Evolutionary conservation across 2,113 vertebrate species (phyloP).

Genomic region (Lutjanus erythropterus): DNA sequence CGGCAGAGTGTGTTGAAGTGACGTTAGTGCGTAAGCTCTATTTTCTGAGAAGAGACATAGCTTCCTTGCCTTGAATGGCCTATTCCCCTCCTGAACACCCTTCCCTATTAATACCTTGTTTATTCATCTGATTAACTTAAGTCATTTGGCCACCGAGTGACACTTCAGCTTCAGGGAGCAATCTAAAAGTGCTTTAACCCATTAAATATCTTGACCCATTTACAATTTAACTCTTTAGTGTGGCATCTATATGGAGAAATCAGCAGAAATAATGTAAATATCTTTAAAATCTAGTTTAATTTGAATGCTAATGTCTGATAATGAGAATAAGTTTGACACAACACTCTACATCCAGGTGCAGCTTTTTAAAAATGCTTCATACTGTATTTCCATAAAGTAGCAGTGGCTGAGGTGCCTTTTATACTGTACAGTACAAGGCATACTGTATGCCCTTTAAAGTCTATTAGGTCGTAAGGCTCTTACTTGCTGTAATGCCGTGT

Average conservation of each 20-base stretch:
- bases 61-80: slow-evolving; percentile 56
- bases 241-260: background rate
- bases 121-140: slow-evolving; percentile 75
- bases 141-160: slow-evolving; percentile 46
- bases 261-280: background rate
- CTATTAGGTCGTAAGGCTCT: slow-evolving; percentile 82
- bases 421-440: slow-evolving; percentile 15
- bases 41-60: slow-evolving; percentile 63
- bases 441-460: slow-evolving; percentile 72
- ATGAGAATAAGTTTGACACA: background rate
- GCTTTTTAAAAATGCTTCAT: background rate
- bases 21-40: slow-evolving; percentile 74
- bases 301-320: background rate
- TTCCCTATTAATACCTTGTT: slow-evolving; percentile 72
- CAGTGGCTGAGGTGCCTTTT: slow-evolving; percentile 4
- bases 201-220: slow-evolving; percentile 43
- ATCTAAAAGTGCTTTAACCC: slow-evolving; percentile 31
- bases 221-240: slow-evolving; percentile 12
- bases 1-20: slow-evolving; percentile 16
- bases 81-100: slow-evolving; percentile 51
- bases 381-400: background rate
- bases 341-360: background rate
- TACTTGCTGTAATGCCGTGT: slow-evolving; percentile 76
- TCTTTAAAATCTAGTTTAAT: background rate
- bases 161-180: slow-evolving; percentile 19